Evolutionary conservation across 2,888 invertebrate genomes (phyloP), one percentile per base, ranked within the genome.

Genomic region (Globia sparganii): DNA sequence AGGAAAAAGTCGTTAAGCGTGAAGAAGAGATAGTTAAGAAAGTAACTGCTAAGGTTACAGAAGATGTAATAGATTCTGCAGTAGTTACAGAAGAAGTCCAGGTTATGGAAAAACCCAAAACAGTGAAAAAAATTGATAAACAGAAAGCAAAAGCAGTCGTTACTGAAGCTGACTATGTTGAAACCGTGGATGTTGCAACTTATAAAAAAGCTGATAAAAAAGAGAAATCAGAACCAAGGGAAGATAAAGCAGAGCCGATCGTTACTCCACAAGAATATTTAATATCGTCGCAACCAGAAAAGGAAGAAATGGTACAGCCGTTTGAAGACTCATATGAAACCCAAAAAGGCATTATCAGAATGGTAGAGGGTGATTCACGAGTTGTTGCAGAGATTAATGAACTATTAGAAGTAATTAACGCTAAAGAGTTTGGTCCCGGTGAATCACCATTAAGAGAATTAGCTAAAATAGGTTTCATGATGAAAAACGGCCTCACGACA

Each of bases 341-440:
- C 64, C 97, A 97, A 75, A 96, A 97, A 87, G 97, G 96, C 72
- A 96, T 97, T 65, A 93, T 97, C 46, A 96, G 94, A 86, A 95
- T 94, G 88, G 97, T 97, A 80, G 97, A 97, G 88, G 94, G 97
- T 40, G 97, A 97, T 90, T 94, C 96, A 58, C 93, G 93, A 65
- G 97, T 97, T 91, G 98, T 98, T 25, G 97, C 97, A 76, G 98
- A 98, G 95, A 98, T 98, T 28, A 97, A 98, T 82, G 97, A 98
- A 91, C 96, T 98, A 46, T 96, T 99, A 85, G 97, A 98, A 87
- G 97, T 97, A 21, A 97, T 98, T 34, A 97, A 98, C 87, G 98
- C 97, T 2, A 97, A 97, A 90, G 98, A 98, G 88, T 98, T 98
- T 91, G 98, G 98, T 1, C 97, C 98, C 11, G 98, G 98, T 18